Evolutionary conservation across 2,888 invertebrate genomes (phyloP).

Genomic region (Trichogramma dendrolimi): DNA sequence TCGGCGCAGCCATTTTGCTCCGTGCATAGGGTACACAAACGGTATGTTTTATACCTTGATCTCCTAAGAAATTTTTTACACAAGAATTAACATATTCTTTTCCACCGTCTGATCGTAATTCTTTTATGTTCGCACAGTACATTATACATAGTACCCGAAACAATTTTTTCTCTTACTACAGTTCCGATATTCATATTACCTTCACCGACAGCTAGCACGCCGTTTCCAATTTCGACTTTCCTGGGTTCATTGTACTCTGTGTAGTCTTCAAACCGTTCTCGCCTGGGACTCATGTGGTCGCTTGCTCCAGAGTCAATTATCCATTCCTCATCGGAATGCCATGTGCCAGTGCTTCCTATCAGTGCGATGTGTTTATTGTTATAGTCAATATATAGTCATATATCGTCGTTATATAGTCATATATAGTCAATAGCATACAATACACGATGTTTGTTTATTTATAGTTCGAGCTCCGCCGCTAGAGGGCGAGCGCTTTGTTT

Average conservation of each 20-base stretch:
- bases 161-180: constrained; percentile 10
- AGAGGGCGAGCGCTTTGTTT: too few relatives aligned
- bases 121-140: constrained; percentile 27
- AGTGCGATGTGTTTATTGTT: too few relatives aligned
- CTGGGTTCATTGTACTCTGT: not conserved
- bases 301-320: constrained; percentile 19
- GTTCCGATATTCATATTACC: constrained; percentile 20
- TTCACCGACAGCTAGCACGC: constrained; percentile 13
- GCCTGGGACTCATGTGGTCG: constrained; percentile 21
- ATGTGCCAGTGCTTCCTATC: not conserved
- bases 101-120: constrained; percentile 30
- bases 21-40: constrained; percentile 23
- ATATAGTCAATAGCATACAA: too few relatives aligned
- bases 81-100: constrained; percentile 29
- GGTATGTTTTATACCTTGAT: constrained; percentile 29
- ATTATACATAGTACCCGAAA: constrained; percentile 8
- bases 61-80: constrained; percentile 17
- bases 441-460: too few relatives aligned
- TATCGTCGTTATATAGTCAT: too few relatives aligned
- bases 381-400: too few relatives aligned
- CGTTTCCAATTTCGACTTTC: constrained; percentile 5
- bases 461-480: too few relatives aligned
- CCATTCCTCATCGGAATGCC: constrained; percentile 1
- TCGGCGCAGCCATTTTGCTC: constrained; percentile 28
- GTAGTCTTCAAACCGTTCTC: constrained; percentile 18